Evolutionary conservation across 2,888 invertebrate species (phyloP).

Genomic region (Uloborus plumipes): DNA sequence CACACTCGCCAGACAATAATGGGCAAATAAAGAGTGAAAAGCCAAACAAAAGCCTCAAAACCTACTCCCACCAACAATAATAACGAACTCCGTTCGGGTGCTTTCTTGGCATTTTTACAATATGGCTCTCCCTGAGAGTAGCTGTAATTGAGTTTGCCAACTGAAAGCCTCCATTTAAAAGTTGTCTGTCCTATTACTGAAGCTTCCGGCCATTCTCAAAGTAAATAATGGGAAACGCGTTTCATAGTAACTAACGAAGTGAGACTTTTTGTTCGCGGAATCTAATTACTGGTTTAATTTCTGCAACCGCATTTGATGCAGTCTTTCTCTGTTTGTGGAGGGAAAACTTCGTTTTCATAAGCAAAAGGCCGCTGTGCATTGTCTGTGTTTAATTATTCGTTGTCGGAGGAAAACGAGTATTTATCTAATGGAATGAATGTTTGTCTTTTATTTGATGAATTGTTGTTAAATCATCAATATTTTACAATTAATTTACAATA

Average conservation of each 20-base stretch:
- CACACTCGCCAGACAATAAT: no score
- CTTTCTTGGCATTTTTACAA: no score
- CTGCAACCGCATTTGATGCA: constrained; percentile 4
- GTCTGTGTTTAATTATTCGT: constrained; percentile 14
- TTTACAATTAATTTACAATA: no score
- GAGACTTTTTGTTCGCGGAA: constrained; percentile 36
- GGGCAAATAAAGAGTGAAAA: no score
- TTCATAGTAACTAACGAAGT: constrained; percentile 13
- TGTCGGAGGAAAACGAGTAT: neutral
- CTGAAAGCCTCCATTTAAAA: constrained; percentile 22
- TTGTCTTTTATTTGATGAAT: constrained; percentile 5
- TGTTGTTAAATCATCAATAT: no score
- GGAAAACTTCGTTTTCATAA: constrained; percentile 3
- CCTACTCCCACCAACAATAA: no score
- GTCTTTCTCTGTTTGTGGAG: neutral
- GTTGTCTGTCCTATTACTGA: constrained; percentile 12
- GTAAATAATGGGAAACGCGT: constrained; percentile 12
- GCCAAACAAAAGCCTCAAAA: no score
- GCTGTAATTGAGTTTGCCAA: constrained; percentile 37
- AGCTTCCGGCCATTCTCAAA: constrained; percentile 5
- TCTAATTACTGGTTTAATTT: constrained; percentile 52
- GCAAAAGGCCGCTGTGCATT: neutral
- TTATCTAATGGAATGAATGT: constrained; percentile 24
- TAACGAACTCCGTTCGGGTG: no score
- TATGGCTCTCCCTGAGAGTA: neutral